A percentile compares a stretch with the other conserved stretches of the same genome.
Evolutionary conservation across 1,140 invertebrate species (phyloP).

Genomic region (Cecropterus lyciades): DNA sequence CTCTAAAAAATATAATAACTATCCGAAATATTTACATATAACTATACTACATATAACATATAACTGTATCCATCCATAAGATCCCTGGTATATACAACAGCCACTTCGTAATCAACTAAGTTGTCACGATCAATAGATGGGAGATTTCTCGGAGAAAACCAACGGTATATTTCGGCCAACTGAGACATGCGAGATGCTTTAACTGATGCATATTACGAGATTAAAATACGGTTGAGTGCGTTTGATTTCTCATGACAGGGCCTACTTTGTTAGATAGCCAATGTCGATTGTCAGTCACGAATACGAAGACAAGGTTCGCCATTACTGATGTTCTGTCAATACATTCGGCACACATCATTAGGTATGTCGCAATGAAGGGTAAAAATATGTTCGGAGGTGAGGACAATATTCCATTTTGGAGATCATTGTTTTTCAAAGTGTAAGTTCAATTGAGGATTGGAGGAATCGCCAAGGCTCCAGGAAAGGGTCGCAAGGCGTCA

Average conservation of each 20-base stretch:
- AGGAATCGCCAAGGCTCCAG: no score
- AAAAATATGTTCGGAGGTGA: constrained; percentile 6
- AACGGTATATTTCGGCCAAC: constrained; percentile 26
- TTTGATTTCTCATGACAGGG: constrained; percentile 23
- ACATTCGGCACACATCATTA: constrained; percentile 56
- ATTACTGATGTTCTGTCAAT: constrained; percentile 61
- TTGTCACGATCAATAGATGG: constrained; percentile 39
- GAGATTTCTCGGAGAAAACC: constrained; percentile 40
- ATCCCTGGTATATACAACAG: no score
- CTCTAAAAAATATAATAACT: no score
- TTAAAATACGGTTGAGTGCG: constrained; percentile 23
- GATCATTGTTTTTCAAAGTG: no score
- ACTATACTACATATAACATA: no score
- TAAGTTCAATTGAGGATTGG: no score
- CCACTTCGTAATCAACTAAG: constrained; percentile 41
- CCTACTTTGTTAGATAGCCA: constrained; percentile 34
- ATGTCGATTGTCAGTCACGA: constrained; percentile 45
- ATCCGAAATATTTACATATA: no score
- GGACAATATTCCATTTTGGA: no score
- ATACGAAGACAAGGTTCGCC: constrained; percentile 45
- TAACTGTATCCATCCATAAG: no score
- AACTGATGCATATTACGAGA: constrained; percentile 31
- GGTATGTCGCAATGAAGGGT: constrained; percentile 48
- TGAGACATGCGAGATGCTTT: constrained; percentile 12
- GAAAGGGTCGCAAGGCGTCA: no score